Evolutionary conservation across 2,797 vertebrate genomes (phyloP).

Genomic region (Aplochiton taeniatus): DNA sequence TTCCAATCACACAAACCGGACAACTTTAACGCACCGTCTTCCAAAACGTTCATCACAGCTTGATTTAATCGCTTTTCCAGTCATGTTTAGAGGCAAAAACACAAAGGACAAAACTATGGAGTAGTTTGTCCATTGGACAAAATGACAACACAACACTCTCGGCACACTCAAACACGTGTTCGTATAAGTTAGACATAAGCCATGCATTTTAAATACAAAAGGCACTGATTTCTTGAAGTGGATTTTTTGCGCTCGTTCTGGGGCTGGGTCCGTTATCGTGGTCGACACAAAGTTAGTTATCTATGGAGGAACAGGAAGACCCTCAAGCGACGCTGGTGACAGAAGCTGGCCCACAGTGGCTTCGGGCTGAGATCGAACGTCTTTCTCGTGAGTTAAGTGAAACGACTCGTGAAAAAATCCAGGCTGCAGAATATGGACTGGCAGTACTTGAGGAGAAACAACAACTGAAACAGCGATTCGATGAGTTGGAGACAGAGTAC

Average conservation of each 20-base stretch:
- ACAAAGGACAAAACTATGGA: conserved; percentile 18
- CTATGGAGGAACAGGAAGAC: conserved; percentile 85
- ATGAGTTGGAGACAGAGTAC: conserved; percentile 91
- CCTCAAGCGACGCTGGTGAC: conserved; percentile 84
- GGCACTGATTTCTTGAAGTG: conserved; percentile 59
- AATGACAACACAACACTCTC: conserved; percentile 15
- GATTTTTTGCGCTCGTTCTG: conserved; percentile 37
- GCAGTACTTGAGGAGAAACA: conserved; percentile 98
- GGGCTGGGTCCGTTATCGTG: conserved; percentile 70
- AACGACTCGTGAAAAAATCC: conserved; percentile 94
- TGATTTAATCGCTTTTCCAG: conserved; percentile 59
- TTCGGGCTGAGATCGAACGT: conserved; percentile 85
- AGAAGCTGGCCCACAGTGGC: conserved; percentile 85
- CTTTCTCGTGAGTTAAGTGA: conserved; percentile 89
- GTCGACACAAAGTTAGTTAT: conserved; percentile 72
- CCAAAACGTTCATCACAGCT: conserved; percentile 70
- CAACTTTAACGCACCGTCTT: conserved; percentile 60
- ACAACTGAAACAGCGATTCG: conserved; percentile 89
- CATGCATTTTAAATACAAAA: conserved; percentile 66
- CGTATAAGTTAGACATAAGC: conserved; percentile 22
- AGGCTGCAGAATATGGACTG: conserved; percentile 95
- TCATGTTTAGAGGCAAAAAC: conserved; percentile 35
- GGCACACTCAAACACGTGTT: conserved; percentile 3
- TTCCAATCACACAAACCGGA: conserved; percentile 49
- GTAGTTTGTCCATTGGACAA: conserved; percentile 7